A percentile compares a stretch with the other conserved stretches of the same genome.
These are phyloP conservation scores for Epinephelus fuscoguttatus DNA, from an alignment of 2,113 vertebrate genomes.

Conservation along the genomic window DNA sequence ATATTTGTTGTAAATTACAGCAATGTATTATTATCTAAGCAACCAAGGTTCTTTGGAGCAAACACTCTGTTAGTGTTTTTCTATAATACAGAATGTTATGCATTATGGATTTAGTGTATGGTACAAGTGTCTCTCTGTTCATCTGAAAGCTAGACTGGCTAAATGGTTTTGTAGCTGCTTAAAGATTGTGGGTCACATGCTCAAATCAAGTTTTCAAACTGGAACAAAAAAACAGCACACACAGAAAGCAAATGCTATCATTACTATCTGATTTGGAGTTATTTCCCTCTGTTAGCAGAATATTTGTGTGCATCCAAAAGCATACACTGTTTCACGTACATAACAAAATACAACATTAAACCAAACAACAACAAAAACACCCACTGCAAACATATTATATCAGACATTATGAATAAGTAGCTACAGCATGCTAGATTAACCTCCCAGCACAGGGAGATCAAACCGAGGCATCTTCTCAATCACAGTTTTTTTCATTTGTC, in stretches of 20 bases:
- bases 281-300: not conserved
- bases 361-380: not conserved
- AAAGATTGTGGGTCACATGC: not conserved
- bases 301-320: not conserved
- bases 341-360: not conserved
- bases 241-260: no score
- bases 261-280: not conserved
- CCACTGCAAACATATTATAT: not conserved
- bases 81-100: not conserved
- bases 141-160: not conserved
- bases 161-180: not conserved
- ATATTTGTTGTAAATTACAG: not conserved
- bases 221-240: no score
- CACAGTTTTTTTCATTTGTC: slow-evolving; percentile 20
- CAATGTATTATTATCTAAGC: not conserved
- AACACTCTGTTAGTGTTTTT: not conserved
- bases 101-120: not conserved
- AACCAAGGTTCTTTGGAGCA: not conserved
- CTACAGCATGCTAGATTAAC: not conserved
- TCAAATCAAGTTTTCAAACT: not conserved
- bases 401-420: not conserved
- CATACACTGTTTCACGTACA: not conserved
- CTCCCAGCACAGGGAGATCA: not conserved
- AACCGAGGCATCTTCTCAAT: not conserved
- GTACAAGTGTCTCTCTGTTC: not conserved